A percentile compares a stretch with the other conserved stretches of the same genome.
Evolutionary conservation across 2,113 vertebrate genomes (phyloP).

Genomic region (Tragelaphus strepsiceros): DNA sequence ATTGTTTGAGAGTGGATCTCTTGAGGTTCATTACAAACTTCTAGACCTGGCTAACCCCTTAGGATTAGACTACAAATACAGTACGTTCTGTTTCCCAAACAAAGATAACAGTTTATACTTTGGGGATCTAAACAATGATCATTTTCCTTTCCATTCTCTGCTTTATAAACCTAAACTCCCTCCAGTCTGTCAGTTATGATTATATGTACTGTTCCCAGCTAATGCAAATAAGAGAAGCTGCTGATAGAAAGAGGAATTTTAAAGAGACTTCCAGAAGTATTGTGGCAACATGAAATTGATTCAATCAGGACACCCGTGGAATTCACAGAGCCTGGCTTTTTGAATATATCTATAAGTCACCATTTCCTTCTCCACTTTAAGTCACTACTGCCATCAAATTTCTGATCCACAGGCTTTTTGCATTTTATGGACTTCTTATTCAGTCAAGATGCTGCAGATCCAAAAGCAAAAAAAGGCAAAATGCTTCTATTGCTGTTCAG

Average conservation of each 20-base stretch:
- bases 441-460: conserved; percentile 29
- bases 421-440: background rate
- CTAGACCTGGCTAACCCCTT: conserved; percentile 38
- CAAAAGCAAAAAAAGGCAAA: background rate
- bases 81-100: conserved; percentile 38
- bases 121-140: conserved; percentile 40
- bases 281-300: conserved; percentile 33
- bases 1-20: background rate
- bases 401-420: background rate
- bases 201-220: conserved; percentile 37
- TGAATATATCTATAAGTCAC: background rate
- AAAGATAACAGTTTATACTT: conserved; percentile 41
- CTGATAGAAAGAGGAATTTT: conserved; percentile 41
- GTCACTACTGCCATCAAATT: conserved; percentile 8
- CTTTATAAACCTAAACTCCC: conserved; percentile 9
- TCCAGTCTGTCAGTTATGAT: conserved; percentile 51
- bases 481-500: conserved; percentile 34
- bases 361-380: background rate
- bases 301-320: background rate
- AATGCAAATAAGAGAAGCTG: conserved; percentile 54
- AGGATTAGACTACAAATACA: conserved; percentile 30
- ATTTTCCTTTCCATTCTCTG: conserved; percentile 18
- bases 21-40: background rate
- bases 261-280: conserved; percentile 33
- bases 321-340: background rate